These are phyloP conservation scores for Ephialtes manifestator DNA, from an alignment of 2,888 invertebrate genomes.

Conservation along the genomic window DNA sequence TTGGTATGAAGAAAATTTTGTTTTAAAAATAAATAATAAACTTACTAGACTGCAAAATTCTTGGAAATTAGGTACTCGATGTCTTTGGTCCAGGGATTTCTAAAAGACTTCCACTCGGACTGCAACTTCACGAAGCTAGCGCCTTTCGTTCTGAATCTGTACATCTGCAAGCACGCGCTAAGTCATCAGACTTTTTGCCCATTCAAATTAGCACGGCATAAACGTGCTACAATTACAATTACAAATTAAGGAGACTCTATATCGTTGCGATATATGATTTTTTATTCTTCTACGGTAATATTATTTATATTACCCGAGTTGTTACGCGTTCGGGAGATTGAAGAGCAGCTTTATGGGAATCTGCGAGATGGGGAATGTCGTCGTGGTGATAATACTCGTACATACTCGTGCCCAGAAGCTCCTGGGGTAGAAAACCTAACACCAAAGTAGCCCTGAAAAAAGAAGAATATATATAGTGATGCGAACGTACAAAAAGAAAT, in stretches of 20 bases:
- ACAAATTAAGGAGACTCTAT: not conserved
- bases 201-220: not conserved
- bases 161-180: slow-evolving; percentile 86
- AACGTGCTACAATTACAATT: not conserved
- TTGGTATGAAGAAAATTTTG: too few relatives aligned
- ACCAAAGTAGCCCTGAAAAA: slow-evolving; percentile 92
- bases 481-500: not conserved
- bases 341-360: slow-evolving; percentile 93
- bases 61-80: slow-evolving; percentile 96
- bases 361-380: slow-evolving; percentile 92
- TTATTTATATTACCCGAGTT: slow-evolving; percentile 87
- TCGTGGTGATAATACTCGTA: slow-evolving; percentile 96
- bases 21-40: not conserved
- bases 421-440: slow-evolving; percentile 96
- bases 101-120: slow-evolving; percentile 95
- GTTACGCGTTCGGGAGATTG: slow-evolving; percentile 89
- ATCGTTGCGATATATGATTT: not conserved
- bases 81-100: slow-evolving; percentile 98
- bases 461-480: slow-evolving; percentile 2
- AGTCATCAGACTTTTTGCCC: slow-evolving; percentile 13
- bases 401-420: slow-evolving; percentile 96
- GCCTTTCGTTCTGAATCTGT: slow-evolving; percentile 93
- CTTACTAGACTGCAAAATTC: slow-evolving; percentile 90
- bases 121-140: slow-evolving; percentile 91
- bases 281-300: slow-evolving; percentile 3